Percentiles rank a stretch among this genome's conserved stretches.
These are phyloP conservation scores for Drosophila nebulosa DNA, from an alignment of 1,140 invertebrate species.

Conservation along the genomic window DNA sequence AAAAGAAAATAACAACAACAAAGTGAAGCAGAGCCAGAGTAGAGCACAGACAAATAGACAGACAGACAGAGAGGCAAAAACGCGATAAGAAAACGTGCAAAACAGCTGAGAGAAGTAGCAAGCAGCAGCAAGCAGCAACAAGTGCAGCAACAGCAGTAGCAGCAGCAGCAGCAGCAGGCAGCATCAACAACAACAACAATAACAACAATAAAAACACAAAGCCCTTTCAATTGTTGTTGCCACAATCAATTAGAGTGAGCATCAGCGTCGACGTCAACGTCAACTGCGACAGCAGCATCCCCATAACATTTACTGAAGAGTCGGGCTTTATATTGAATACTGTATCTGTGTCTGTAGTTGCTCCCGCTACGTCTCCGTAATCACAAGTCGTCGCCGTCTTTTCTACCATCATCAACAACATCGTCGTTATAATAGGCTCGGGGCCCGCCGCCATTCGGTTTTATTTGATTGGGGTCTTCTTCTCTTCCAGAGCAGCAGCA, in stretches of 20 bases:
- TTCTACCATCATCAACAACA: not conserved
- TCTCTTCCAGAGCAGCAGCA: slow-evolving; percentile 8
- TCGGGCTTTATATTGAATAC: slow-evolving; percentile 35
- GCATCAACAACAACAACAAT: not conserved
- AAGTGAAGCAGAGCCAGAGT: slow-evolving; percentile 9
- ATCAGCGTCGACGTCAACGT: slow-evolving; percentile 28
- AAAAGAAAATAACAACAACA: not conserved
- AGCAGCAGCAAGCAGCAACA: slow-evolving; percentile 51
- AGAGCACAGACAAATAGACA: too few relatives aligned
- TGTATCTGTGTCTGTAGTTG: slow-evolving; percentile 38
- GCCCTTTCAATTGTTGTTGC: slow-evolving; percentile 43
- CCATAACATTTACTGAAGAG: slow-evolving; percentile 45
- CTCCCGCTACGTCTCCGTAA: slow-evolving; percentile 63
- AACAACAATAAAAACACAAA: slow-evolving; percentile 21
- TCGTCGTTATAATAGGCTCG: slow-evolving; percentile 46
- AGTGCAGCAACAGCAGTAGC: slow-evolving; percentile 27
- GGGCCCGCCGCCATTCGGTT: not conserved
- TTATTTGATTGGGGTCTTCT: not conserved
- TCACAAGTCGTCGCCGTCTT: slow-evolving; percentile 36
- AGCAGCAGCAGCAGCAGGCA: not conserved
- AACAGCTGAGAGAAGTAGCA: slow-evolving; percentile 57
- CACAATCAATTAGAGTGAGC: slow-evolving; percentile 53
- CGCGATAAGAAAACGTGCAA: slow-evolving; percentile 57
- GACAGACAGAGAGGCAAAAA: slow-evolving; percentile 28
- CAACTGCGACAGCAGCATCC: slow-evolving; percentile 36